These are phyloP conservation scores for Cryptoblepharus egeriae DNA, from an alignment of 2,797 vertebrate species.

Conservation along the genomic window DNA sequence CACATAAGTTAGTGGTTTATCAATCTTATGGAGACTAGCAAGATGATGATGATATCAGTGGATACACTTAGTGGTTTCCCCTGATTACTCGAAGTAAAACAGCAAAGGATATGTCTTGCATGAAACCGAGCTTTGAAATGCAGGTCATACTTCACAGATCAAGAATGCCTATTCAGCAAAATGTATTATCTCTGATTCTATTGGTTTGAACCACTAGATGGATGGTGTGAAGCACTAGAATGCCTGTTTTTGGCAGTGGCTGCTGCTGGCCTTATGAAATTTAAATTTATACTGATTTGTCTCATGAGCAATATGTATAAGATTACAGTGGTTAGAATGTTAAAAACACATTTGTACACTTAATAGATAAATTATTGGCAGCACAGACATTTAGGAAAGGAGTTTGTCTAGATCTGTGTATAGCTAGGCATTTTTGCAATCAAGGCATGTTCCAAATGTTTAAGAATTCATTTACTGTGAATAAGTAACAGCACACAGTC, in stretches of 20 bases:
- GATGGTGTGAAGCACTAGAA: background rate
- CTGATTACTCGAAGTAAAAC: constrained; percentile 18
- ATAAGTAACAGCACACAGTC: too few species aligned
- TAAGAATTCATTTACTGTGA: too few species aligned
- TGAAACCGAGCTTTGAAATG: constrained; percentile 22
- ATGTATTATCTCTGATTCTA: constrained; percentile 24
- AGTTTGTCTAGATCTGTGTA: too few species aligned
- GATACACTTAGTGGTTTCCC: constrained; percentile 22
- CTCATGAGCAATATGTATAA: too few species aligned
- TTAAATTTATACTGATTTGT: background rate
- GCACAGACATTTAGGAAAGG: too few species aligned
- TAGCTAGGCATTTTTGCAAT: too few species aligned
- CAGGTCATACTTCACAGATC: constrained; percentile 5
- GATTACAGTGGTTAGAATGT: too few species aligned
- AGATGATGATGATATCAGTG: background rate
- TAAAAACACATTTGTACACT: too few species aligned
- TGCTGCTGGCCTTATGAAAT: background rate
- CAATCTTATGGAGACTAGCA: background rate
- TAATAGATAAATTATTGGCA: too few species aligned
- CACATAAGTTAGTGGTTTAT: constrained; percentile 52
- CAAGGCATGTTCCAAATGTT: too few species aligned
- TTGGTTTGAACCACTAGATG: background rate
- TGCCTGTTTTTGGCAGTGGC: background rate
- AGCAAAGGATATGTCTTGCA: constrained; percentile 35
- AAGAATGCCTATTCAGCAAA: constrained; percentile 62